Conservation (phyloP, 2,797 vertebrate species). For the Lates japonicus region DNA sequence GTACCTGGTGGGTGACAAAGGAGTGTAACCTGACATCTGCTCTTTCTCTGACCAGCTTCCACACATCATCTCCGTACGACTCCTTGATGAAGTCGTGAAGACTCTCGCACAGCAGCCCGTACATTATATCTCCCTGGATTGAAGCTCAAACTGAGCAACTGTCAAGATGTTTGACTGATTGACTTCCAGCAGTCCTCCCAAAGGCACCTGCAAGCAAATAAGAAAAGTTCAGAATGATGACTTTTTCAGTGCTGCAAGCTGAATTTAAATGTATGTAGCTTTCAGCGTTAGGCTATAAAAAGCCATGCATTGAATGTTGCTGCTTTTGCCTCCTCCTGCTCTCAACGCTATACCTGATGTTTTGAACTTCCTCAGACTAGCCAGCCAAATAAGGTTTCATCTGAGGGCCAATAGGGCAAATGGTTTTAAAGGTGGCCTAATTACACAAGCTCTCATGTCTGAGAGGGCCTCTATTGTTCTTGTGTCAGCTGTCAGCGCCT, state of each 20-base stretch:
- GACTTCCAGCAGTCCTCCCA: slow-evolving; percentile 68
- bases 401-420: slow-evolving; percentile 58
- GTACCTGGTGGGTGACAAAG: slow-evolving; percentile 86
- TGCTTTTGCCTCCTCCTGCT: slow-evolving; percentile 35
- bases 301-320: slow-evolving; percentile 29
- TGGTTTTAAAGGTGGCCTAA: slow-evolving; percentile 74
- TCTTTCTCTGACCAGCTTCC: slow-evolving; percentile 86
- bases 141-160: slow-evolving; percentile 58
- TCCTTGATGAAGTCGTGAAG: slow-evolving; percentile 89
- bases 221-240: slow-evolving; percentile 59
- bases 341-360: slow-evolving; percentile 45
- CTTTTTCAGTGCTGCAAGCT: slow-evolving; percentile 49
- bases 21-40: slow-evolving; percentile 85
- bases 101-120: slow-evolving; percentile 87
- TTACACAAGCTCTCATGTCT: slow-evolving; percentile 55
- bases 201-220: slow-evolving; percentile 69
- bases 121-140: slow-evolving; percentile 74
- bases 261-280: slow-evolving; percentile 71
- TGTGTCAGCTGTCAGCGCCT: slow-evolving; percentile 81
- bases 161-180: slow-evolving; percentile 61
- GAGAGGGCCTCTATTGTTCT: slow-evolving; percentile 72
- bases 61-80: slow-evolving; percentile 86
- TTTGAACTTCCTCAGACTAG: slow-evolving; percentile 24
- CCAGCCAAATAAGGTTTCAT: slow-evolving; percentile 60
- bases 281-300: slow-evolving; percentile 58